Percentiles rank a stretch among this genome's conserved stretches.
These are phyloP conservation scores for Ectemnius continuus DNA, from an alignment of 2,888 invertebrate genomes.

Conservation along the genomic window DNA sequence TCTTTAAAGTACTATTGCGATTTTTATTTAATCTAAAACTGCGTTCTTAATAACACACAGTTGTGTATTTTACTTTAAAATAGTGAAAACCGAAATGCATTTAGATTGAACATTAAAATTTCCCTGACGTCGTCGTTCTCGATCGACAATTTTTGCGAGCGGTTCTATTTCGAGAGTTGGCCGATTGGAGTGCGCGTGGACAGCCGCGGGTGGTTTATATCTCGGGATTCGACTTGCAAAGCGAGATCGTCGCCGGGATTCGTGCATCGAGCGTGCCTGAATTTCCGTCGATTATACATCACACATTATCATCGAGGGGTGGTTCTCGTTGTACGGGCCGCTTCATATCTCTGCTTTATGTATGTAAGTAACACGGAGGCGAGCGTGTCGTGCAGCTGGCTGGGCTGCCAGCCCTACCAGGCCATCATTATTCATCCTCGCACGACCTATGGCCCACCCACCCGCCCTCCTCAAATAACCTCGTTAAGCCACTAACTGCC, in stretches of 20 bases:
- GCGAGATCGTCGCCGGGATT: too few species aligned
- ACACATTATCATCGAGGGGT: slow-evolving; percentile 20
- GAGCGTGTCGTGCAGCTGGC: slow-evolving; percentile 30
- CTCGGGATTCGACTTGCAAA: slow-evolving; percentile 8
- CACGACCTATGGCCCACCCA: slow-evolving; percentile 65
- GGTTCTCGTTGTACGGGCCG: slow-evolving; percentile 34
- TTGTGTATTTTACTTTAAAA: too few species aligned
- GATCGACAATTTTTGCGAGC: too few species aligned
- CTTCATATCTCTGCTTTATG: slow-evolving; percentile 38
- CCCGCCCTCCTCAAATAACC: slow-evolving; percentile 65
- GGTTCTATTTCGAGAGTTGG: too few species aligned
- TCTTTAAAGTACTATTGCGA: too few species aligned
- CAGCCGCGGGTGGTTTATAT: slow-evolving; percentile 8
- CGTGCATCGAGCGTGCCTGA: not conserved
- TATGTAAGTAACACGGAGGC: slow-evolving; percentile 40
- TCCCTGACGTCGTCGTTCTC: too few species aligned
- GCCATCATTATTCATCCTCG: slow-evolving; percentile 75
- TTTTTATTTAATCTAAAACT: too few species aligned
- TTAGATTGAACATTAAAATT: too few species aligned
- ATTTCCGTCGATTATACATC: slow-evolving; percentile 3
- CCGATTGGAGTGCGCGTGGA: too few species aligned
- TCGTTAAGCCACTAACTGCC: slow-evolving; percentile 67
- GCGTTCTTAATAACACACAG: too few species aligned
- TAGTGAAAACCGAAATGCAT: too few species aligned
- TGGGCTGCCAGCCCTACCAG: slow-evolving; percentile 56